Conservation (phyloP, 2,797 vertebrate species). For the Rhynchotus rufescens region DNA sequence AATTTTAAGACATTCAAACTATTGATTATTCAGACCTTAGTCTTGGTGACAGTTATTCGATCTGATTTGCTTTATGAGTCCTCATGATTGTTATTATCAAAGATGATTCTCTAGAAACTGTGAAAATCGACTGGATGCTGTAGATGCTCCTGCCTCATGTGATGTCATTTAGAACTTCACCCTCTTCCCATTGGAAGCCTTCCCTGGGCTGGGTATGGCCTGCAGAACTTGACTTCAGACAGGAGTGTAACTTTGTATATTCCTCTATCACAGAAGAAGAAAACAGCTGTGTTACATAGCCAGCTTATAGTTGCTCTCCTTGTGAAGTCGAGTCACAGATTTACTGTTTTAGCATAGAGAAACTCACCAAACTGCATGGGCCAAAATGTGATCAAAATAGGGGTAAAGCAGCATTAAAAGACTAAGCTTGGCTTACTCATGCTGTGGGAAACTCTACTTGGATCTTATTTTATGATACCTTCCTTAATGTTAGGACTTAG, state of each 20-base stretch:
- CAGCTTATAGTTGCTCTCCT: not conserved
- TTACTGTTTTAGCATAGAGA: not conserved
- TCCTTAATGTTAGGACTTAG: not conserved
- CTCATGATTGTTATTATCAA: not conserved
- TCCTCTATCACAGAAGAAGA: not conserved
- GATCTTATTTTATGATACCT: not conserved
- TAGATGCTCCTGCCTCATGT: not conserved
- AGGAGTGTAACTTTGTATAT: not conserved
- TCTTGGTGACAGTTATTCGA: not conserved
- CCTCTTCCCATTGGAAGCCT: not conserved
- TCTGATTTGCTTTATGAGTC: not conserved
- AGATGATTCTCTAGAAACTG: not conserved
- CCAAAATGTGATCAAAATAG: not conserved
- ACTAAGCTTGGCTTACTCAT: not conserved
- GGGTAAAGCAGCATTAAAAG: not conserved
- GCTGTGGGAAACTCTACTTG: not conserved
- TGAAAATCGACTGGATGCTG: not conserved
- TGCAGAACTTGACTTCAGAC: not conserved
- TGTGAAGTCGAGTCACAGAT: not conserved
- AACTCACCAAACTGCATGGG: not conserved
- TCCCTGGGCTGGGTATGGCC: not conserved
- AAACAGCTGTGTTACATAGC: rapidly evolving
- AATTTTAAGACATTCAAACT: not conserved
- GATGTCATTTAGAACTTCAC: not conserved
- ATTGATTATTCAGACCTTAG: not conserved